Evolutionary conservation across 92 coral and sea anemone genomes (phyloP).

Genomic region (Zoanthus gigantus): DNA sequence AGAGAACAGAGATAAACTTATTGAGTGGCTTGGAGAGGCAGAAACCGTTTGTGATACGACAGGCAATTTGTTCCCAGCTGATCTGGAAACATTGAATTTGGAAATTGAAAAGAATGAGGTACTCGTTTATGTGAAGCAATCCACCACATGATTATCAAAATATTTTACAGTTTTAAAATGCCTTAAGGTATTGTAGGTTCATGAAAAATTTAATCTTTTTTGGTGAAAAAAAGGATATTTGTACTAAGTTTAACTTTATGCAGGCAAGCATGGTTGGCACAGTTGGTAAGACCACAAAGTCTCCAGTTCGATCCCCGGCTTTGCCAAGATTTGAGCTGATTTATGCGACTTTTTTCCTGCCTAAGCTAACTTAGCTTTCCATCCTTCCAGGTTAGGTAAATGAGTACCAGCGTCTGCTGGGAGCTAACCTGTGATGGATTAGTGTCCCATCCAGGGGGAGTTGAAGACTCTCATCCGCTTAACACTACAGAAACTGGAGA

Average conservation of each 20-base stretch:
- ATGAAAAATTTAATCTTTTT: background rate
- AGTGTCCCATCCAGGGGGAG: too few species aligned
- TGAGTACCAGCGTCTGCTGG: too few species aligned
- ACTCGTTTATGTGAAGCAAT: background rate
- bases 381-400: too few species aligned
- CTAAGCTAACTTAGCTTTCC: too few species aligned
- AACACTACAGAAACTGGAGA: too few species aligned
- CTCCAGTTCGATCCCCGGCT: too few species aligned
- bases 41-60: conserved; percentile 59
- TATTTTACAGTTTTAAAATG: background rate
- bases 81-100: conserved; percentile 63
- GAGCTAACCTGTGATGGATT: too few species aligned
- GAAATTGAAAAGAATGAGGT: conserved; percentile 78
- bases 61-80: conserved; percentile 59
- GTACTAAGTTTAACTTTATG: background rate
- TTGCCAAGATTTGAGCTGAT: too few species aligned
- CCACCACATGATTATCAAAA: background rate
- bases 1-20: conserved; percentile 81
- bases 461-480: too few species aligned
- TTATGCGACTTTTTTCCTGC: too few species aligned
- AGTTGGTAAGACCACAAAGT: too few species aligned
- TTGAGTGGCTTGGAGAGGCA: conserved; percentile 77
- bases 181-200: background rate
- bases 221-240: background rate
- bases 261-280: too few species aligned